A percentile compares a stretch with the other conserved stretches of the same genome.
These are phyloP conservation scores for Rhadinocentrus ornatus DNA, from an alignment of 2,797 vertebrate genomes.

Conservation along the genomic window DNA sequence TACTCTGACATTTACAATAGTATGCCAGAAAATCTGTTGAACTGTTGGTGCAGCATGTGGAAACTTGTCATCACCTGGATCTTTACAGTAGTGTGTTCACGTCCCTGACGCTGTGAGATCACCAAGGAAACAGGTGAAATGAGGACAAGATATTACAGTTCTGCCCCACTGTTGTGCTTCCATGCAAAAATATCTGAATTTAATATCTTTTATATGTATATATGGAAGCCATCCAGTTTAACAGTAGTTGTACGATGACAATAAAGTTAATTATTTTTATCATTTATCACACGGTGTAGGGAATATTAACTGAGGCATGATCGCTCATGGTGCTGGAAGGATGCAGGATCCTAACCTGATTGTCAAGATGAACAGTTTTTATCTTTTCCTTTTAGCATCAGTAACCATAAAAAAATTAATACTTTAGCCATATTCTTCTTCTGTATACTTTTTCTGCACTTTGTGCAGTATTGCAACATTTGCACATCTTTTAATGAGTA, in stretches of 20 bases:
- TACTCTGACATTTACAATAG: not conserved
- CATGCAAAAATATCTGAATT: not conserved
- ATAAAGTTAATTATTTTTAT: too few relatives aligned
- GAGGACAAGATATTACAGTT: not conserved
- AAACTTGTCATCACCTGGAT: constrained; percentile 33
- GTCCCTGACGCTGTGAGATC: constrained; percentile 18
- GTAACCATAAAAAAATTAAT: too few relatives aligned
- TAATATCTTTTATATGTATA: too few relatives aligned
- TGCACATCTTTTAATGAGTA: not conserved
- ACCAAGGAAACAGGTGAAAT: constrained; percentile 4
- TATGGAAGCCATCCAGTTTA: too few relatives aligned
- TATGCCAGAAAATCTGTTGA: not conserved
- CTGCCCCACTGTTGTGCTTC: not conserved
- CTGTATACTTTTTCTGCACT: not conserved
- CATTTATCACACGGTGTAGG: not conserved
- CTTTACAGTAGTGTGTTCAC: not conserved
- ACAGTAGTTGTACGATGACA: too few relatives aligned
- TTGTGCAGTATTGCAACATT: not conserved
- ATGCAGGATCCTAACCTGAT: not conserved
- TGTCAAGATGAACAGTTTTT: not conserved
- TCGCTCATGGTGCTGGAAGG: too few relatives aligned
- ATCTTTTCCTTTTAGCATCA: too few relatives aligned
- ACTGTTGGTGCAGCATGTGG: constrained; percentile 34
- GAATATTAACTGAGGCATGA: not conserved
- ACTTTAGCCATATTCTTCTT: not conserved